Conservation (phyloP, 2,797 vertebrate genomes). For the Linurgus olivaceus region DNA sequence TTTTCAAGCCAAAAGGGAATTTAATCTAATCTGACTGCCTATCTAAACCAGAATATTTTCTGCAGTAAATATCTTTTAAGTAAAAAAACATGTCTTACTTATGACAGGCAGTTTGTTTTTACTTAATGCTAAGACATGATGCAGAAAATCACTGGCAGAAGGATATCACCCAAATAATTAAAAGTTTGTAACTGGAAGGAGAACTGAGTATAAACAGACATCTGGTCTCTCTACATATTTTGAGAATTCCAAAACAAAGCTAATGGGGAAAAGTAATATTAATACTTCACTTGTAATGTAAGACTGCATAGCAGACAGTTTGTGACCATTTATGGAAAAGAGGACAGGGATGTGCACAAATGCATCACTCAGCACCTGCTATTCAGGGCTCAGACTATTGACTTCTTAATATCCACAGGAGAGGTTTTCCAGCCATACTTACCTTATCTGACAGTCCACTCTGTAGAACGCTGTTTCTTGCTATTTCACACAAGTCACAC, state of each 20-base stretch:
- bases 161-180: not conserved
- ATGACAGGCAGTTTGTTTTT: not conserved
- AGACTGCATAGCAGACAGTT: not conserved
- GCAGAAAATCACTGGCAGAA: not conserved
- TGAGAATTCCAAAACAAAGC: not conserved
- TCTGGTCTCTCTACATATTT: not conserved
- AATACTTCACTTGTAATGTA: not conserved
- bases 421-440: not conserved
- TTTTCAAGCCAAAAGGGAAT: not conserved
- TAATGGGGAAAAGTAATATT: not conserved
- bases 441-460: slow-evolving; percentile 94
- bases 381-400: not conserved
- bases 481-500: slow-evolving; percentile 94
- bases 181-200: not conserved
- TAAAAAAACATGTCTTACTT: not conserved
- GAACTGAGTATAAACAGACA: not conserved
- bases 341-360: not conserved
- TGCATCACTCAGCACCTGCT: not conserved
- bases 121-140: not conserved
- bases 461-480: slow-evolving; percentile 94
- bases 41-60: not conserved
- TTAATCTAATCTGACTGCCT: not conserved
- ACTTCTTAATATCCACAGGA: not conserved
- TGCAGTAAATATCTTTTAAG: not conserved
- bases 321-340: not conserved